phyloP scores from a whole-genome alignment of 2,888 invertebrate genomes.

The Drosophila tanythrix region DNA sequence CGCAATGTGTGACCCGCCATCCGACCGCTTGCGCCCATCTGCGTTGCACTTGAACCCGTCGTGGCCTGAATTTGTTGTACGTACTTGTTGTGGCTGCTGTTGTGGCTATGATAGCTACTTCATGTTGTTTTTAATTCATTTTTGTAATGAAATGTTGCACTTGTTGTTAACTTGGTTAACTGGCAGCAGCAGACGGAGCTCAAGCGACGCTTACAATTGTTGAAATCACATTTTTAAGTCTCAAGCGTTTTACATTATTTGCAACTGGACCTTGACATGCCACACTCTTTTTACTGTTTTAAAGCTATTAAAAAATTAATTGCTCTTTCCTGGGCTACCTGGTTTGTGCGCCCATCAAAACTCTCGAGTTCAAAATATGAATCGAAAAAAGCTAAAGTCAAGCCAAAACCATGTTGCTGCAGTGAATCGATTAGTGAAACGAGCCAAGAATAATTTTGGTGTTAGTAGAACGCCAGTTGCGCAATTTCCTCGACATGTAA shows the following conservation, averaged over 20 bases:
- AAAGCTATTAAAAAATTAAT: background rate
- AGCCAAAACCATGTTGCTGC: background rate
- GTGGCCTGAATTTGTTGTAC: constrained; percentile 52
- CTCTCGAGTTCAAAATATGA: background rate
- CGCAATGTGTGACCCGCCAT: constrained; percentile 66
- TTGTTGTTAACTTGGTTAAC: constrained; percentile 68
- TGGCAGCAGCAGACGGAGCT: constrained; percentile 28
- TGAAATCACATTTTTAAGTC: constrained; percentile 27
- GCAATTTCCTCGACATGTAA: constrained; percentile 45
- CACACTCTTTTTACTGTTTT: constrained; percentile 33
- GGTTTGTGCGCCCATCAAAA: background rate
- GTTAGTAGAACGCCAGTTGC: constrained; percentile 36
- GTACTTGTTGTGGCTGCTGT: constrained; percentile 29
- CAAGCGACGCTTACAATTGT: constrained; percentile 29
- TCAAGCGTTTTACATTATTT: constrained; percentile 63
- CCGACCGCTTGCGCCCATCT: constrained; percentile 19
- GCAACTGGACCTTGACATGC: constrained; percentile 73
- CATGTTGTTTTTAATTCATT: constrained; percentile 25
- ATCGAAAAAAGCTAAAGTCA: background rate
- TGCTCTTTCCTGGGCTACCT: background rate
- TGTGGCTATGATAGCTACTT: constrained; percentile 34
- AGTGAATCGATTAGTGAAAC: constrained; percentile 18
- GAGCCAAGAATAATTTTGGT: constrained; percentile 35
- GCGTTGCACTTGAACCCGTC: constrained; percentile 67
- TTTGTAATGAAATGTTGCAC: constrained; percentile 50